Percentiles rank a stretch among this genome's conserved stretches.
These are phyloP conservation scores for Sebastes taczanowskii DNA, from an alignment of 2,797 vertebrate species.

Conservation along the genomic window DNA sequence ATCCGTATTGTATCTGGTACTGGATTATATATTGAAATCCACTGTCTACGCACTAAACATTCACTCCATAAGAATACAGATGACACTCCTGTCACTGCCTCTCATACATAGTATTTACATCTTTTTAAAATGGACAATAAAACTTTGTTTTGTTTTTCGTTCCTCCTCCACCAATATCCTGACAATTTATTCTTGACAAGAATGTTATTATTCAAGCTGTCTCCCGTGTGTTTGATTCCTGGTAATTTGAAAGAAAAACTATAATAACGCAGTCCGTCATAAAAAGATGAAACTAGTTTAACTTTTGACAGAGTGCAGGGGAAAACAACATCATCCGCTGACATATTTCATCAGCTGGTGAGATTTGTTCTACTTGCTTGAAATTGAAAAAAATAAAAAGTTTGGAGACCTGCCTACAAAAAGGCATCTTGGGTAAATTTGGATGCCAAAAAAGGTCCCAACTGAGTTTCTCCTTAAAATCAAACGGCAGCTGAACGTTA, in stretches of 20 bases:
- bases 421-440: background rate
- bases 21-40: conserved; percentile 4
- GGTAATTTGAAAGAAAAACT: background rate
- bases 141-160: background rate
- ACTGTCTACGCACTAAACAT: background rate
- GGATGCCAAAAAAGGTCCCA: background rate
- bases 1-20: background rate
- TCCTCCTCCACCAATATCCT: background rate
- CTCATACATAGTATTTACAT: background rate
- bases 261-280: background rate
- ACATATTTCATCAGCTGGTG: background rate
- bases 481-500: background rate
- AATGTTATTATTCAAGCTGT: background rate
- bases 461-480: background rate
- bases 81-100: background rate
- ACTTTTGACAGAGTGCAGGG: background rate
- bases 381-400: background rate
- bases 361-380: background rate
- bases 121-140: background rate
- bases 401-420: background rate
- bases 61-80: background rate
- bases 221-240: background rate
- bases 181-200: background rate
- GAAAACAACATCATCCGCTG: background rate
- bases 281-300: conserved; percentile 1